Evolutionary conservation across 2,888 invertebrate species (phyloP).

Genomic region (Latrodectus elegans): DNA sequence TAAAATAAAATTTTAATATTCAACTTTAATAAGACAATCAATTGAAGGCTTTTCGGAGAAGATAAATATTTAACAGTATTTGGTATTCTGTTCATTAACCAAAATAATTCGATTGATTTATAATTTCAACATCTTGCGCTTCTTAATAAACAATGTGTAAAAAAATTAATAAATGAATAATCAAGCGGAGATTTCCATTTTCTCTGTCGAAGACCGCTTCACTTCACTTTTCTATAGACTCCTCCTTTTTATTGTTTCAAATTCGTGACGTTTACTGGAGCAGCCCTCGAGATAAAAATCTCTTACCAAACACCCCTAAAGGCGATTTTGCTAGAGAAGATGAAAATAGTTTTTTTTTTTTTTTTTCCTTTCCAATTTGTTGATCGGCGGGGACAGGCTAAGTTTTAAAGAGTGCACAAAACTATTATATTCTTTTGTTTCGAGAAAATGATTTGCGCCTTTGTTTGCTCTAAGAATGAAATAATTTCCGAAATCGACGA

Average conservation of each 20-base stretch:
- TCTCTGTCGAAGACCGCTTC: background rate
- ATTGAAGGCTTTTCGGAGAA: too few relatives aligned
- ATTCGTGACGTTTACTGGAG: slow-evolving; percentile 61
- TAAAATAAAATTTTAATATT: too few relatives aligned
- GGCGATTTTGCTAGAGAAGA: too few relatives aligned
- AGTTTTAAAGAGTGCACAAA: slow-evolving; percentile 24
- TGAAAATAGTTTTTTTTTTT: too few relatives aligned
- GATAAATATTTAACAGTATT: too few relatives aligned
- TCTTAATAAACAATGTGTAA: too few relatives aligned
- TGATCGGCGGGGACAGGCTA: slow-evolving; percentile 40
- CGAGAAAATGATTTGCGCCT: background rate
- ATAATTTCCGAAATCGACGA: slow-evolving; percentile 18
- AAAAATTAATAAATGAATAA: too few relatives aligned
- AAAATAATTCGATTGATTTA: too few relatives aligned
- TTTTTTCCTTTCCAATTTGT: background rate
- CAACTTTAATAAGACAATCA: too few relatives aligned
- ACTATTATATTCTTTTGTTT: slow-evolving; percentile 54
- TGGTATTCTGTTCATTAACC: too few relatives aligned
- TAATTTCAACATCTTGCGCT: too few relatives aligned
- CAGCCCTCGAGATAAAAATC: slow-evolving; percentile 45
- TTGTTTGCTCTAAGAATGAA: slow-evolving; percentile 51
- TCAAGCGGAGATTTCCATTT: too few relatives aligned
- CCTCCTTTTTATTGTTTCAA: slow-evolving; percentile 56
- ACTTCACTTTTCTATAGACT: slow-evolving; percentile 34
- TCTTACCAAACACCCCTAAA: background rate